phyloP scores from a whole-genome alignment of 1,140 invertebrate species.

The Trachelipus rathkii region DNA sequence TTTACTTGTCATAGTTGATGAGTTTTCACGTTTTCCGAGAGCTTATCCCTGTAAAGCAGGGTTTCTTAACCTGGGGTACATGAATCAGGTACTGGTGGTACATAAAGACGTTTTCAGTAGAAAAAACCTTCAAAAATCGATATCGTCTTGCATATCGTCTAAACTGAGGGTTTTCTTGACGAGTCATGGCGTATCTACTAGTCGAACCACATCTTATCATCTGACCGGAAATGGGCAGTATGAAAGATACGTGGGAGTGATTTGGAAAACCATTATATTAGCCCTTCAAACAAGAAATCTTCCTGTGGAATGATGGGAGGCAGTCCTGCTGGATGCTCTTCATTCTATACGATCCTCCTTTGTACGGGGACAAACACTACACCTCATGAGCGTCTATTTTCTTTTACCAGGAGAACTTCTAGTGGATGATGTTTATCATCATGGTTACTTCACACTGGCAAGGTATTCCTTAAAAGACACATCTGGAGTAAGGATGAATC shows the following conservation, averaged over 20 bases:
- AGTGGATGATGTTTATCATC: too few species aligned
- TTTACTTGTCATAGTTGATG: constrained; percentile 46
- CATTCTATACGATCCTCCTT: neutral
- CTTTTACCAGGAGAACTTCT: constrained; percentile 4
- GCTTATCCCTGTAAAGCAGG: too few species aligned
- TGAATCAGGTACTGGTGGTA: too few species aligned
- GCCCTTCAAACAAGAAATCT: constrained; percentile 14
- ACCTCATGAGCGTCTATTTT: constrained; percentile 13
- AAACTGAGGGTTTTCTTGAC: constrained; percentile 7
- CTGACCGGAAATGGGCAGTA: constrained; percentile 20
- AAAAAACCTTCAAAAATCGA: constrained; percentile 3
- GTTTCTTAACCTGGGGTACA: too few species aligned
- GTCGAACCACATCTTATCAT: constrained; percentile 26
- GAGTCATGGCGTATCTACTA: neutral
- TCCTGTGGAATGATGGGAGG: constrained; percentile 20
- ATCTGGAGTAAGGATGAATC: too few species aligned
- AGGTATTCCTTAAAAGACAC: too few species aligned
- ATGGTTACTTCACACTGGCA: too few species aligned
- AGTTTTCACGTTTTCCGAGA: constrained; percentile 38
- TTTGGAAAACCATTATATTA: constrained; percentile 21
- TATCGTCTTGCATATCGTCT: constrained; percentile 20
- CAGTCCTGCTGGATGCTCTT: too few species aligned
- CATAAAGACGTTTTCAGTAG: constrained; percentile 42
- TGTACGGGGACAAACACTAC: constrained; percentile 25
- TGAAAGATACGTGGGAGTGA: neutral